Evolutionary conservation across 2,113 vertebrate genomes (phyloP).

Genomic region (Rana temporaria): DNA sequence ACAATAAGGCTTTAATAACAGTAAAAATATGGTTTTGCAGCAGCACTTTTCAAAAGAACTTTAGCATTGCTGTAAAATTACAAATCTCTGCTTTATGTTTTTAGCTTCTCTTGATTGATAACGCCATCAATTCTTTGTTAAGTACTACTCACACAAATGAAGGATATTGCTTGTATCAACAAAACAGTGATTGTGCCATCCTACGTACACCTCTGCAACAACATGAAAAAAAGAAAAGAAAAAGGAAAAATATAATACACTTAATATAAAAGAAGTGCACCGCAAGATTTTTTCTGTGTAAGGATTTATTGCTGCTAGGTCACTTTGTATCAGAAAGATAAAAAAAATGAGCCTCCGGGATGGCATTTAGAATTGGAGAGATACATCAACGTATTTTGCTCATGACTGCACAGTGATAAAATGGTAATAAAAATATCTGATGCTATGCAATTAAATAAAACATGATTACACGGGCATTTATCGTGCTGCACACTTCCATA

Average conservation of each 20-base stretch:
- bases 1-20: too few species aligned
- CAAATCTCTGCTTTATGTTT: background rate
- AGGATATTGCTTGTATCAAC: constrained; percentile 22
- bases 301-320: constrained; percentile 25
- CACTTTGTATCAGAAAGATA: background rate
- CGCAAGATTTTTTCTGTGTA: constrained; percentile 29
- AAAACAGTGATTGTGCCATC: constrained; percentile 12
- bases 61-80: background rate
- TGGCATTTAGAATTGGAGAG: constrained; percentile 20
- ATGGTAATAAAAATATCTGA: constrained; percentile 25
- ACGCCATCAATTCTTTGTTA: background rate
- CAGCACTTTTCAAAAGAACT: background rate
- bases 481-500: background rate
- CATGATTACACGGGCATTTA: background rate
- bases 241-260: background rate
- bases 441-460: constrained; percentile 20
- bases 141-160: background rate
- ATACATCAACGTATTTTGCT: constrained; percentile 36
- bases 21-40: too few species aligned
- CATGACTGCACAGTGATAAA: constrained; percentile 34
- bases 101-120: background rate
- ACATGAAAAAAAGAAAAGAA: background rate
- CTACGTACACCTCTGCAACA: constrained; percentile 14
- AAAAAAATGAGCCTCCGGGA: constrained; percentile 16
- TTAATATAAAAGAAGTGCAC: constrained; percentile 24